Conservation (phyloP, 2,113 vertebrate genomes). For the Coregonus clupeaformis region DNA sequence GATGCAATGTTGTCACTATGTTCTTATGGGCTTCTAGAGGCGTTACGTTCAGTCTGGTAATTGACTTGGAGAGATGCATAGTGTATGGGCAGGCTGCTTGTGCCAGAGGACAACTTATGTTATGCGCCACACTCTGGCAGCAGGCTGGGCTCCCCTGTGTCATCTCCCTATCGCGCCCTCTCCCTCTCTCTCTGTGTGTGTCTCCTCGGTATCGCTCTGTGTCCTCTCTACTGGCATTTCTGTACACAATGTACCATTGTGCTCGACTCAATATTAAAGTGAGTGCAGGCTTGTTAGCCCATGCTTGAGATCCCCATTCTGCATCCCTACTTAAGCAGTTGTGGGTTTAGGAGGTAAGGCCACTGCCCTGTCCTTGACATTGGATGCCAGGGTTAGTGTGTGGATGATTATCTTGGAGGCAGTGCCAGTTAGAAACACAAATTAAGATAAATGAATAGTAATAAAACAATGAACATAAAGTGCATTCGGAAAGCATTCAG, state of each 20-base stretch:
- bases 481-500: too few species aligned
- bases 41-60: slow-evolving; percentile 20
- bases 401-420: not conserved
- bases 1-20: slow-evolving; percentile 33
- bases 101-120: slow-evolving; percentile 37
- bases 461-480: too few species aligned
- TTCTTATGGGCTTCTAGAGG: slow-evolving; percentile 22
- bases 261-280: not conserved
- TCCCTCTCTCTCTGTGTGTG: slow-evolving; percentile 7
- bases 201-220: slow-evolving; percentile 39
- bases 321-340: slow-evolving; percentile 26
- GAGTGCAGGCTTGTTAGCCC: slow-evolving; percentile 38
- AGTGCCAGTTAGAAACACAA: not conserved
- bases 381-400: slow-evolving; percentile 12
- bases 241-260: slow-evolving; percentile 54
- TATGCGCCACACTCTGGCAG: slow-evolving; percentile 46
- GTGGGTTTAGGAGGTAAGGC: slow-evolving; percentile 32
- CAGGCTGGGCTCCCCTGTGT: slow-evolving; percentile 37
- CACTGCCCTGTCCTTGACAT: slow-evolving; percentile 44
- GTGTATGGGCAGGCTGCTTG: slow-evolving; percentile 7
- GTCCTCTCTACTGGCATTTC: slow-evolving; percentile 44
- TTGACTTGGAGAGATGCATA: slow-evolving; percentile 31
- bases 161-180: slow-evolving; percentile 37
- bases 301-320: slow-evolving; percentile 52
- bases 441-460: not conserved